Evolutionary conservation across 2,888 invertebrate species (phyloP), one percentile per base, ranked within the genome.

Genomic region (Amiota communis): DNA sequence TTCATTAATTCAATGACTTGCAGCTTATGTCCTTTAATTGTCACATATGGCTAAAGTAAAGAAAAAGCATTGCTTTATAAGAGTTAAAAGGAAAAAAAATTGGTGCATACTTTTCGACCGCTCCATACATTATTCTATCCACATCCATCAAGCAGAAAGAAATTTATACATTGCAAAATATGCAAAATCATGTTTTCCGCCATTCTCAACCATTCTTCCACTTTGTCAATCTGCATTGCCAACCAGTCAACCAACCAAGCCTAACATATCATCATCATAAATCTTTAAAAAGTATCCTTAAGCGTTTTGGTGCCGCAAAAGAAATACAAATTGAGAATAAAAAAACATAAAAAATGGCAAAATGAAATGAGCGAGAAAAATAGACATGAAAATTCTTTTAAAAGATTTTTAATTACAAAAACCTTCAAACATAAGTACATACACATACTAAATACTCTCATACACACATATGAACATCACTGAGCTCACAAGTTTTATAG

Each of bases 191-290:
- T 36, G 3, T 36, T 36, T 36, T 36, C 36, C 36, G 36, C 36
- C 36, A 36, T 36, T 36, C 36, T 36, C 36, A 36, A 36, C 36
- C 36, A 36, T 36, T 36, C 36, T 82, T 84, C 76, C 76, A 80
- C 79, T 12, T n/a, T 63, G 13, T 49, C 48, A 20, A n/a, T 15
- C 23, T 11, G 68, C 65, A 48, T 48, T 11, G 79, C 75, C 69
- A 69, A 74, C 63, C 80, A 36, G 36, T 6, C 36, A 36, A 36
- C 3, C 36, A 36, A 36, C 36, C 36, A 36, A 36, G 81, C 76
- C 81, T 83, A 83, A 83, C 82, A 83, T 84, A 68, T 84, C 79
- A 82, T 83, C 82, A 68, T 84, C 79, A 82, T 83, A 83, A 84
- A 84, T 84, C 81, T 80, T 82, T 76, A 80, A 70, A 74, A 85